These are phyloP conservation scores for Xestia ashworthii DNA, from an alignment of 2,888 invertebrate genomes.

Conservation along the genomic window DNA sequence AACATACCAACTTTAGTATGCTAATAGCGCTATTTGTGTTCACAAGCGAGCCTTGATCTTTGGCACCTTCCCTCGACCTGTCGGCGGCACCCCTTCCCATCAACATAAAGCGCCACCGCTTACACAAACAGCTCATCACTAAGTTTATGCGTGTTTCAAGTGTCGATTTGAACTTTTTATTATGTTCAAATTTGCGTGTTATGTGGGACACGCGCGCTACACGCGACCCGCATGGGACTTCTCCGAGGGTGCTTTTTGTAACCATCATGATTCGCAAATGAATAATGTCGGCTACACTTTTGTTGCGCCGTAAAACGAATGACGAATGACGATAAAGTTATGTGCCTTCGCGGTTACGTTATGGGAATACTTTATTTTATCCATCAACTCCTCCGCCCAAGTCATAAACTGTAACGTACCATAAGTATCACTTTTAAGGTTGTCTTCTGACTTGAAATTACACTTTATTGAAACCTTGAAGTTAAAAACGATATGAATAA, in stretches of 20 bases:
- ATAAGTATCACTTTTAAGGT: constrained; percentile 53
- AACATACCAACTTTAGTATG: constrained; percentile 78
- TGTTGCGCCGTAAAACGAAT: constrained; percentile 73
- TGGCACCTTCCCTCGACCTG: constrained; percentile 80
- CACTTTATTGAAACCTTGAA: constrained; percentile 49
- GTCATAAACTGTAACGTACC: constrained; percentile 55
- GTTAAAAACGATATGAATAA: constrained; percentile 53
- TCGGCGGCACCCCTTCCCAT: constrained; percentile 73
- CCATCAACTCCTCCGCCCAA: constrained; percentile 59
- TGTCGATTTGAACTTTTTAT: constrained; percentile 81
- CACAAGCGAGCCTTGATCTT: constrained; percentile 78
- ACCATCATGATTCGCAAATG: constrained; percentile 79
- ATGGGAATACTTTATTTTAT: constrained; percentile 72
- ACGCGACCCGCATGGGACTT: constrained; percentile 87
- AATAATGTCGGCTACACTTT: constrained; percentile 69
- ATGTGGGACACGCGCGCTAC: constrained; percentile 88
- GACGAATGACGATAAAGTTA: constrained; percentile 69
- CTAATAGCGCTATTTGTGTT: constrained; percentile 79
- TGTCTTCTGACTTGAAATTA: constrained; percentile 42
- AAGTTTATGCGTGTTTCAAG: constrained; percentile 78
- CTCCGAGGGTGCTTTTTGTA: constrained; percentile 74
- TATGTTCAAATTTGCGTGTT: constrained; percentile 84
- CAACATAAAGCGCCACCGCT: constrained; percentile 63
- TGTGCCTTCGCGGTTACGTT: constrained; percentile 70
- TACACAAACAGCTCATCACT: constrained; percentile 76